phyloP scores from a whole-genome alignment of 2,113 vertebrate genomes.

The Paramormyrops kingsleyae region DNA sequence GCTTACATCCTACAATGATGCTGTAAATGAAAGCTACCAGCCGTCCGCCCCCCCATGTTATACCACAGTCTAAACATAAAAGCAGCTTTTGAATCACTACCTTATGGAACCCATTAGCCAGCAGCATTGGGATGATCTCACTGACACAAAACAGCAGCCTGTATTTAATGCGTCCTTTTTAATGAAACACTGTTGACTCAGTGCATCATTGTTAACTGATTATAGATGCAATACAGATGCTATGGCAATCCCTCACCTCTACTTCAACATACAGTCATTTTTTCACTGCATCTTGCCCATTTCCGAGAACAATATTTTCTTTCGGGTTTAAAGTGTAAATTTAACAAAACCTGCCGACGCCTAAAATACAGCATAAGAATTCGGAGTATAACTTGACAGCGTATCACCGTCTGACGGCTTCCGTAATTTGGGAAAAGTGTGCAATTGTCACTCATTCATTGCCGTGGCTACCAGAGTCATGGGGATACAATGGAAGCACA shows the following conservation, averaged over 20 bases:
- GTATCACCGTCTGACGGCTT: neutral
- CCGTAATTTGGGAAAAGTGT: neutral
- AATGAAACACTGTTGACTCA: neutral
- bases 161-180: neutral
- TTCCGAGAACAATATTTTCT: neutral
- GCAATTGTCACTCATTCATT: neutral
- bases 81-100: neutral
- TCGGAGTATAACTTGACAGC: neutral
- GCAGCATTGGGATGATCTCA: neutral
- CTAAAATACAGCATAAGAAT: neutral
- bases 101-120: conserved; percentile 5
- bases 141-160: conserved; percentile 11
- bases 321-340: neutral
- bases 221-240: neutral
- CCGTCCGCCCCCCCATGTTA: neutral
- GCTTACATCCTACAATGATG: neutral
- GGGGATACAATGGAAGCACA: conserved; percentile 12
- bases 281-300: neutral
- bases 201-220: neutral
- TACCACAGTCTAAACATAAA: neutral
- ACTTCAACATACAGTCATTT: neutral
- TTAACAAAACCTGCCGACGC: neutral
- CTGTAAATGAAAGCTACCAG: neutral
- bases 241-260: neutral
- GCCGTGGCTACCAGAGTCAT: neutral